Conservation (phyloP, 2,113 vertebrate species). For the Rynchops niger region DNA sequence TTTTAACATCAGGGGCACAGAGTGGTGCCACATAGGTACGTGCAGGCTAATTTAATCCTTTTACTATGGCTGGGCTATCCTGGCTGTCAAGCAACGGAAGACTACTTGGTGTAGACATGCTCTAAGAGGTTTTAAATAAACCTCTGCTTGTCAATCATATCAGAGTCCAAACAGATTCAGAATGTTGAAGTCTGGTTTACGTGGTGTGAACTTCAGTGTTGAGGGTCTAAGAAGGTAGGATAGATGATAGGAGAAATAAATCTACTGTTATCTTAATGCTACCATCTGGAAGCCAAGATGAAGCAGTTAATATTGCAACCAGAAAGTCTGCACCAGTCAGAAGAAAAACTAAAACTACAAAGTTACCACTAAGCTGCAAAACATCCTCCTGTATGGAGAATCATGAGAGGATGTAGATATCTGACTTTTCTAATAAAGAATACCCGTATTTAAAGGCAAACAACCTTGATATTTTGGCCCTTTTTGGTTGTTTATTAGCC, state of each 20-base stretch:
- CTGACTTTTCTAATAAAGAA: neutral
- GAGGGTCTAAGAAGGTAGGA: neutral
- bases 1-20: neutral
- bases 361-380: neutral
- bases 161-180: neutral
- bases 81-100: neutral
- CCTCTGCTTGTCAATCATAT: neutral
- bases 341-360: neutral
- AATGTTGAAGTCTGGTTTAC: neutral
- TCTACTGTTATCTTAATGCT: neutral
- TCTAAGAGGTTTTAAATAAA: neutral
- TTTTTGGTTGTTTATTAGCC: neutral
- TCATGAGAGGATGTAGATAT: accelerated
- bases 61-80: neutral
- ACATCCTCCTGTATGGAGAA: neutral
- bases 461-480: neutral
- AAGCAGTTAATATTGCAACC: neutral
- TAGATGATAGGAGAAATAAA: neutral
- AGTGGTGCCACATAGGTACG: neutral
- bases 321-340: neutral
- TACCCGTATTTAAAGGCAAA: neutral
- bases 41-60: neutral
- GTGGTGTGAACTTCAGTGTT: neutral
- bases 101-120: neutral
- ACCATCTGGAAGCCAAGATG: neutral